A percentile compares a stretch with the other conserved stretches of the same genome.
phyloP scores from a whole-genome alignment of 1,140 invertebrate species.

The Caenorhabditis remanei region DNA sequence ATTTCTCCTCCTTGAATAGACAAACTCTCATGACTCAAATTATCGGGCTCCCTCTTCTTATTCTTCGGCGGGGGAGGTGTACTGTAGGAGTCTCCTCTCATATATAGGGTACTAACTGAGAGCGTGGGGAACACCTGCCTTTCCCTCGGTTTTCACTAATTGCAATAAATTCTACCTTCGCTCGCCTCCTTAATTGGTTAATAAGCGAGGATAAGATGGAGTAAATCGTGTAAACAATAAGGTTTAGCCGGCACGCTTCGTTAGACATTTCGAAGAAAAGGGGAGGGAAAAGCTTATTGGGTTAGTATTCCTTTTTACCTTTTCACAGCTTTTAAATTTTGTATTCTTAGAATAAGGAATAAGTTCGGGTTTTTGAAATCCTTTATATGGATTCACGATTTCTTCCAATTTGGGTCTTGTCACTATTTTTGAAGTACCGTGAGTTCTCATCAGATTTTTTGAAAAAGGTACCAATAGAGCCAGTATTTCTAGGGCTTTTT shows the following conservation, averaged over 20 bases:
- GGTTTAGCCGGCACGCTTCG: conserved; percentile 11
- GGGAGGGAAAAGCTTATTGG: not conserved
- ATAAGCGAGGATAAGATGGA: not conserved
- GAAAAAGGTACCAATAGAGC: no score
- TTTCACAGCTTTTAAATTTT: no score
- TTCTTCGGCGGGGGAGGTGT: not conserved
- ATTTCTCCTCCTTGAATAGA: conserved; percentile 26
- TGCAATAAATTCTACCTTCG: not conserved
- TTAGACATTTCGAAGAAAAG: not conserved
- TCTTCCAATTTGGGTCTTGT: no score
- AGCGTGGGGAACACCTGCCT: not conserved
- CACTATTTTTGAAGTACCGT: no score
- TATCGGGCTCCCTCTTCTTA: not conserved
- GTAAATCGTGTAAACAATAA: conserved; percentile 28
- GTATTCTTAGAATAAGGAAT: no score
- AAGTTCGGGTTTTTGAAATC: no score
- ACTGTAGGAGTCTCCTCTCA: not conserved
- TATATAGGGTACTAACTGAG: not conserved
- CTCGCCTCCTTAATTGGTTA: conserved; percentile 10
- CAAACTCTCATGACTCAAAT: conserved; percentile 50
- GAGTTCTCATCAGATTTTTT: no score
- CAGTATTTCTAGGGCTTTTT: no score
- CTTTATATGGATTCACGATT: no score
- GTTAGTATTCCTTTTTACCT: no score
- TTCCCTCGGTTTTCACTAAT: not conserved